phyloP scores from a whole-genome alignment of 2,797 vertebrate genomes.

The Hemibagrus guttatus region DNA sequence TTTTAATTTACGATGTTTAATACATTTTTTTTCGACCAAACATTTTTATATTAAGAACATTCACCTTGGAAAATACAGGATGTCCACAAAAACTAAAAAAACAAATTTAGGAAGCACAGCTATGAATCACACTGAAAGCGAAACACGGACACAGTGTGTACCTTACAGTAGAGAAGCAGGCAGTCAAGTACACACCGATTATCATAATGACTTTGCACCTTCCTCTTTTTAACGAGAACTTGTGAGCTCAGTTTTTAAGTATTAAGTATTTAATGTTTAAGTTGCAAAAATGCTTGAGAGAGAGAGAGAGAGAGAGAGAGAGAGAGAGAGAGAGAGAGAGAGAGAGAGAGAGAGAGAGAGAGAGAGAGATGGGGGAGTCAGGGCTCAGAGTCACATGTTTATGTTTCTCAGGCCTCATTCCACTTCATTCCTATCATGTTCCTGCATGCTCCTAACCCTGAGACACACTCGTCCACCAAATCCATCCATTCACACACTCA shows the following conservation, averaged over 20 bases:
- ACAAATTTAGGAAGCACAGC: not conserved
- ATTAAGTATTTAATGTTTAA: not conserved
- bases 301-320: not conserved
- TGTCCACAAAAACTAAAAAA: not conserved
- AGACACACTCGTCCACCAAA: constrained; percentile 21
- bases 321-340: not conserved
- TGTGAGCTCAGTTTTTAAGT: not conserved
- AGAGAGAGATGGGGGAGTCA: too few species aligned
- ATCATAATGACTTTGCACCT: constrained; percentile 57
- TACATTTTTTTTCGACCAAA: too few species aligned
- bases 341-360: not conserved
- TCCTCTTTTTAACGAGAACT: constrained; percentile 66
- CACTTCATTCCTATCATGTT: constrained; percentile 53
- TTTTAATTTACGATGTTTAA: too few species aligned
- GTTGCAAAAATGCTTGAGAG: not conserved
- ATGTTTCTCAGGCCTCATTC: constrained; percentile 41
- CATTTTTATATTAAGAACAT: too few species aligned
- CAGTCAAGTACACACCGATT: constrained; percentile 40
- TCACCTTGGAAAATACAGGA: too few species aligned
- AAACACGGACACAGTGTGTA: not conserved
- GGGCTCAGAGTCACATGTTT: constrained; percentile 21
- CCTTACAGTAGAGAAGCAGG: not conserved
- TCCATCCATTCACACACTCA: not conserved
- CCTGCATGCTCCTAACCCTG: constrained; percentile 40
- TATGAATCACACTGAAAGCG: not conserved